Base-by-base conservation (phyloP, 2,797 vertebrate species). In the Malurus leucopterus region DNA sequence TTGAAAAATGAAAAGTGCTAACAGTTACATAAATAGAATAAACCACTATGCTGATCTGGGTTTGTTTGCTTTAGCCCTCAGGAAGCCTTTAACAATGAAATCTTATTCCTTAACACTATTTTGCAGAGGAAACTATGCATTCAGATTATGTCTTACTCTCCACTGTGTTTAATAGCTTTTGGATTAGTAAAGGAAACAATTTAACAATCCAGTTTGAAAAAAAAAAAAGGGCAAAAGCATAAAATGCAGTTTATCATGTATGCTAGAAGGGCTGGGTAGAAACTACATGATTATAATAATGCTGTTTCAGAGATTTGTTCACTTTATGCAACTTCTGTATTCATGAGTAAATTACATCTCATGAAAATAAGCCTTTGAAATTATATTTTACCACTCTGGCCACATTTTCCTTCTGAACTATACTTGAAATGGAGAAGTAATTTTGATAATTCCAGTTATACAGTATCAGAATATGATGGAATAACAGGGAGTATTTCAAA, bases 1-100 rank as follows among this genome's bases (percentile, higher is more conserved):
- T 5, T 88, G 63, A 92, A 94, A 95, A 83, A 88, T 71, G 20
- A 70, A 73, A 92, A 90, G 49, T 67, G 17, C 11, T 84, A 92
- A 81, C 17, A n/a, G 18, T 79, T 92, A 75, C 68, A 67, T 82
- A 95, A 95, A 89, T 69, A 88, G 53, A 76, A 22, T 55, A 77
- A 86, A 65, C 78, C 27, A 57, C 36, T 88, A 30, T 18, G 17
- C 14, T 76, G 58, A 61, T 85, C 30, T 54, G 77, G 27, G 44
- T 80, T 86, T 88, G 40, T 75, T 90, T 90, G 19, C 29, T 75
- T 53, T 55, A 76, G 38, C 29, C 50, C 36, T 54, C 10, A 46
- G 70, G 67, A 65, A 73, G 44, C 16, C 30, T 85, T 71, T 71
- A 82, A 51, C 18, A 88, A 51, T 30, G 24, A 77, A 62, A 64